phyloP scores from a whole-genome alignment of 2,888 invertebrate genomes.

The Acanthosoma haemorrhoidale region DNA sequence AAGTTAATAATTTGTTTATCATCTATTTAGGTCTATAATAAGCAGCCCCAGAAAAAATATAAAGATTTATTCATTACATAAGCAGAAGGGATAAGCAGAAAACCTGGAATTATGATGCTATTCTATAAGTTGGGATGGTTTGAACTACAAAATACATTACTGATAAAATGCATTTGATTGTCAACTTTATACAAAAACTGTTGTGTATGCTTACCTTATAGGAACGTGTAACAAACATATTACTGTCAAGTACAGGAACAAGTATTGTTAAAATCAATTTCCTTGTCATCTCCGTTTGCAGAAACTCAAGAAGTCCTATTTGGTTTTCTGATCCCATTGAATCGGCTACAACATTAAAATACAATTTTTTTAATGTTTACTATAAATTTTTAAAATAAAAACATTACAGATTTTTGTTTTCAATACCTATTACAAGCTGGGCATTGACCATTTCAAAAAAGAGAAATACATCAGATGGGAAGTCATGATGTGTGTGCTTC shows the following conservation, averaged over 20 bases:
- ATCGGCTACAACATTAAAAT: conserved; percentile 43
- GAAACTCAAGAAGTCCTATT: conserved; percentile 52
- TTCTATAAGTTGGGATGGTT: no score
- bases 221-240: conserved; percentile 53
- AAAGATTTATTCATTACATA: not conserved
- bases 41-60: no score
- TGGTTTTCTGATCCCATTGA: conserved; percentile 45
- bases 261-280: conserved; percentile 53
- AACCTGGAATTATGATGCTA: no score
- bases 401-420: not conserved
- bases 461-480: conserved; percentile 65
- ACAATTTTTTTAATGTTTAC: conserved; percentile 16
- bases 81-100: not conserved
- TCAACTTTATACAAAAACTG: no score
- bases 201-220: conserved; percentile 57
- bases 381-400: not conserved
- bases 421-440: conserved; percentile 51
- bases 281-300: conserved; percentile 58
- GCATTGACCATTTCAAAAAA: conserved; percentile 58
- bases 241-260: conserved; percentile 53
- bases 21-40: no score
- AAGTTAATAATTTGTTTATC: no score
- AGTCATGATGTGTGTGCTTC: conserved; percentile 60
- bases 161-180: no score
- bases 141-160: no score